These are phyloP conservation scores for Vultur gryphus DNA, from an alignment of 2,797 vertebrate species.

Conservation along the genomic window DNA sequence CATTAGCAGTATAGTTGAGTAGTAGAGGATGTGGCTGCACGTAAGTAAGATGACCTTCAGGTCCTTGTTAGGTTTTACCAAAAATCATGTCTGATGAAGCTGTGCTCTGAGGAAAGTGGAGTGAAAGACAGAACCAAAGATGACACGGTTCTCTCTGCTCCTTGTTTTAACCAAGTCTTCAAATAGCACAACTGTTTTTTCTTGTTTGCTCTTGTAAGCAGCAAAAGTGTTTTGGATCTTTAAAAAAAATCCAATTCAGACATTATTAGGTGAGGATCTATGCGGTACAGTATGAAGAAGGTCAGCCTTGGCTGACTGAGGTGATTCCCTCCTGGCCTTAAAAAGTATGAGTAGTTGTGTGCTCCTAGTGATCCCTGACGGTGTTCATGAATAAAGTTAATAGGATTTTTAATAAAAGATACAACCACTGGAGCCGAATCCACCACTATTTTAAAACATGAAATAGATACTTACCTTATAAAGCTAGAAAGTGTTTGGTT, in stretches of 20 bases:
- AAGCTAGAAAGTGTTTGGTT: background rate
- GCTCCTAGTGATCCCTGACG: background rate
- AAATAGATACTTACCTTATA: conserved; percentile 12
- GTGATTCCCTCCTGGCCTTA: background rate
- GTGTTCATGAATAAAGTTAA: conserved; percentile 2
- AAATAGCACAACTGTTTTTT: background rate
- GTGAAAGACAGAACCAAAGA: background rate
- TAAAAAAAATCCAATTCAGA: background rate
- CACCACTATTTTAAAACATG: background rate
- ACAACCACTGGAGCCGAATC: background rate
- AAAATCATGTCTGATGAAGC: background rate
- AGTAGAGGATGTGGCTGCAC: background rate
- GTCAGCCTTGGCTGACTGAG: background rate
- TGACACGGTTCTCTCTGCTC: background rate
- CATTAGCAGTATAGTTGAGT: background rate
- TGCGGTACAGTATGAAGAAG: background rate
- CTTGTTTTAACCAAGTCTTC: background rate
- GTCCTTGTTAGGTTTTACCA: background rate
- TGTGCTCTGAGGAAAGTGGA: background rate
- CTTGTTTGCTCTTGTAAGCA: background rate
- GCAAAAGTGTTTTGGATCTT: background rate
- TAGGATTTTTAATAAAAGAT: conserved; percentile 35
- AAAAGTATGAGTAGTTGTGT: background rate
- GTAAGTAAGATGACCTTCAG: background rate
- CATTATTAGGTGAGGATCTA: background rate